Base-by-base conservation (phyloP, 2,888 invertebrate genomes). In the Dermolepida albohirtum region DNA sequence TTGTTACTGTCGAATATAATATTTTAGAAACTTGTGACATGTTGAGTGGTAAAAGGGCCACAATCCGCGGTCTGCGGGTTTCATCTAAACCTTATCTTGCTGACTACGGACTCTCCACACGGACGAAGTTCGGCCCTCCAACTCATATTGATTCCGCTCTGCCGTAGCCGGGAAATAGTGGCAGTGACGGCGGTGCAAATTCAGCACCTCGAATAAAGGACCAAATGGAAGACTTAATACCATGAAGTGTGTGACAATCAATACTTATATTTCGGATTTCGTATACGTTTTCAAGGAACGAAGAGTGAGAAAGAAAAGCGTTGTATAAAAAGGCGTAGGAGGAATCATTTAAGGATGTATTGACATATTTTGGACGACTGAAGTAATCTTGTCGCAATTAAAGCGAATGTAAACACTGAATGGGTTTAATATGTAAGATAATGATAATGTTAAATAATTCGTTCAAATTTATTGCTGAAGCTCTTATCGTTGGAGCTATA, bases 61-160 rank as follows among this genome's bases (percentile, higher is more conserved):
- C 66, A 55, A 57, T 57, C 66, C 66, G 66, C 43, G 66, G 50
- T 59, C 57, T 66, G 66, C 59, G 66, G 66, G 57, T 66, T 66
- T 59, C 66, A 66, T 66, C 66, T 66, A 59, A 66, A 57, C 59
- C 57, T 66, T 66, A 66, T 66, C 66, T 66, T 66, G 66, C 66
- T 66, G 66, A 66, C 66, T 66, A 57, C 66, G 50, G 41, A 44
- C 57, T 66, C 66, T 57, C 50, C 59, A 66, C 43, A 66, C 59
- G 34, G 10, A 14, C 47, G 39, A 14, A 14, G 47, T 62, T 39
- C 47, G 39, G 47, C 57, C 27, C 66, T 66, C 55, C 55, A 55
- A 22, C 57, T 66, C 50, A 66, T 66, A 66, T 66, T 66, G 66
- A 66, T 66, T 66, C 57, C 66, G 66, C 59, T 66, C 59, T 47